Evolutionary conservation across 2,888 invertebrate species (phyloP).

Genomic region (Amphipyra tragopoginis): DNA sequence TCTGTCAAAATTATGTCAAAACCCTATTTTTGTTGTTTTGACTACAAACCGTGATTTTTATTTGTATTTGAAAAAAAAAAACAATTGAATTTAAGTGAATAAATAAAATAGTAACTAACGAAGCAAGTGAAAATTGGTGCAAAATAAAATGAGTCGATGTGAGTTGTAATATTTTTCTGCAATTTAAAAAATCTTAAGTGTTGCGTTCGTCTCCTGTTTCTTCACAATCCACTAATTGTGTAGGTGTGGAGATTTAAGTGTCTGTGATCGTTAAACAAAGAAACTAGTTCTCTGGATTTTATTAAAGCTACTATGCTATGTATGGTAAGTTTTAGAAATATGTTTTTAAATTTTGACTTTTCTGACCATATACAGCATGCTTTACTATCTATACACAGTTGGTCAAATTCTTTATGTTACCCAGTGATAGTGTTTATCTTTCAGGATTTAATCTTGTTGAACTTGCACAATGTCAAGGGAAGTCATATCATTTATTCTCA

Average conservation of each 20-base stretch:
- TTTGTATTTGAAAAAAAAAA: conserved; percentile 28
- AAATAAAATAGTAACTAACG: conserved; percentile 10
- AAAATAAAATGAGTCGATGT: conserved; percentile 6
- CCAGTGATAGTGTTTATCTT: conserved; percentile 6
- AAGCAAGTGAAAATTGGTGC: conserved; percentile 28
- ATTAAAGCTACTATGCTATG: conserved; percentile 2
- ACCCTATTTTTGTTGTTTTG: conserved; percentile 61
- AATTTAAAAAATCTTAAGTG: conserved; percentile 19
- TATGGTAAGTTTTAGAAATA: conserved; percentile 41
- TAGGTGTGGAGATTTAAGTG: conserved; percentile 48
- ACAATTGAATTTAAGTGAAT: conserved; percentile 12
- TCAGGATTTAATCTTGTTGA: conserved; percentile 7
- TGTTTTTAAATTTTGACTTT: not conserved
- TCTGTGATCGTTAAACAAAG: conserved; percentile 43
- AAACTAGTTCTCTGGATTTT: conserved; percentile 40
- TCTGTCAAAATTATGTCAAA: conserved; percentile 48
- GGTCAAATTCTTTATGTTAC: not conserved
- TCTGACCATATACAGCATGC: too few relatives aligned
- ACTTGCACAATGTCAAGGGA: not conserved
- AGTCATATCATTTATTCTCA: not conserved
- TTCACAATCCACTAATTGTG: conserved; percentile 31
- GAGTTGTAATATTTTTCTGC: conserved; percentile 16
- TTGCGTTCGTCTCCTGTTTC: conserved; percentile 27
- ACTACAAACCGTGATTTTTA: conserved; percentile 40
- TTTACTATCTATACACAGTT: not conserved